Percentiles rank a stretch among this genome's conserved stretches.
Conservation (phyloP, 1,140 invertebrate species). For the Protaetia brevitarsis region DNA sequence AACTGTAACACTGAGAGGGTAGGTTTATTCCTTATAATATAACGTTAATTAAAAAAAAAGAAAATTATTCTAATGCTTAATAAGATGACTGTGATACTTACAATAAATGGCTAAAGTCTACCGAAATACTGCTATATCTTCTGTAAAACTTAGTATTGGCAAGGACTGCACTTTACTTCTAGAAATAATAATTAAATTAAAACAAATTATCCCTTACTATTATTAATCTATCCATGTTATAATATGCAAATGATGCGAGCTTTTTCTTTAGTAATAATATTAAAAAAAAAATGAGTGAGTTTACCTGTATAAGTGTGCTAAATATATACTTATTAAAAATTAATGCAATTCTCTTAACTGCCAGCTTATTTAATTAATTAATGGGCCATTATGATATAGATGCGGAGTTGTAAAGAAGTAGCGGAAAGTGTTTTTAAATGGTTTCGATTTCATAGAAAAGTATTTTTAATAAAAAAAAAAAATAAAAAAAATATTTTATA, state of each 20-base stretch:
- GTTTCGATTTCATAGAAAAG: too few relatives aligned
- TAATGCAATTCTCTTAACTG: neutral
- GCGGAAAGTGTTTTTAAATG: too few relatives aligned
- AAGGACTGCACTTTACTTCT: constrained; percentile 1
- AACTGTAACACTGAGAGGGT: neutral
- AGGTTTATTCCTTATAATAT: neutral
- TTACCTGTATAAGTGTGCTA: neutral
- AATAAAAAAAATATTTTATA: too few relatives aligned
- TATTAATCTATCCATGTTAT: neutral
- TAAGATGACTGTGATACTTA: constrained; percentile 26
- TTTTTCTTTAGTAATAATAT: neutral
- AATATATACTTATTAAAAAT: constrained; percentile 7
- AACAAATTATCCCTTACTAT: neutral
- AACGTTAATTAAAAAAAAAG: constrained; percentile 1
- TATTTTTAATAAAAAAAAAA: too few relatives aligned
- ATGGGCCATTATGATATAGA: constrained; percentile 22
- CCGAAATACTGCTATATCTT: constrained; percentile 3
- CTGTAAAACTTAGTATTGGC: neutral
- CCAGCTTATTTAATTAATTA: constrained; percentile 14
- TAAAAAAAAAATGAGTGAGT: neutral
- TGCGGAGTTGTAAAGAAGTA: too few relatives aligned
- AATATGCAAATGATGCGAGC: neutral
- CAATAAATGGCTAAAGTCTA: neutral
- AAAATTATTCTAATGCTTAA: constrained; percentile 21
- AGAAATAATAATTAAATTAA: neutral